phyloP scores from a whole-genome alignment of 2,888 invertebrate genomes.

The Drosophila falleni region DNA sequence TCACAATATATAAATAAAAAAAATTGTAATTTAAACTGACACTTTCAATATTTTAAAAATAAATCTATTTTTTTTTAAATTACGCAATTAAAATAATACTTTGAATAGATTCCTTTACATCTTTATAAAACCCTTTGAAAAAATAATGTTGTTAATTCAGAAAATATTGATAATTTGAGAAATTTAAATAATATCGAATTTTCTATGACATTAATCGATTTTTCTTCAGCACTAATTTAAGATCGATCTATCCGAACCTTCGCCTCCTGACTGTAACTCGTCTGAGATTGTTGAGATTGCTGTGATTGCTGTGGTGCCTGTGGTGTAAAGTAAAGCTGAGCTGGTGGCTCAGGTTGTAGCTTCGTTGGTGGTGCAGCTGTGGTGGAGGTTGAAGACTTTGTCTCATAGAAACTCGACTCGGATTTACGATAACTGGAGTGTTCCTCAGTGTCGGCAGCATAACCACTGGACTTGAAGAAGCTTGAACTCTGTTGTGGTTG shows the following conservation, averaged over 20 bases:
- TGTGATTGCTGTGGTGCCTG: conserved; percentile 34
- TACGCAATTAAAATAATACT: too few relatives aligned
- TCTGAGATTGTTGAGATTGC: conserved; percentile 10
- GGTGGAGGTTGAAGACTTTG: conserved; percentile 60
- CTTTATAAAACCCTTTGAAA: too few relatives aligned
- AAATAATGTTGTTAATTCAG: too few relatives aligned
- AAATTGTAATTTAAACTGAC: too few relatives aligned
- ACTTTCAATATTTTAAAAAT: too few relatives aligned
- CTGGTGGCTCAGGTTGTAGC: conserved; percentile 71
- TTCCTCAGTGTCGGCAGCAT: conserved; percentile 90
- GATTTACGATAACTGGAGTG: conserved; percentile 85
- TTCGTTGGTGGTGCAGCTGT: conserved; percentile 28
- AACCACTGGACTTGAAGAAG: conserved; percentile 86
- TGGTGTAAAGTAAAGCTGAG: conserved; percentile 66
- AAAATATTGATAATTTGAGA: too few relatives aligned
- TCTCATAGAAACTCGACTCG: conserved; percentile 82
- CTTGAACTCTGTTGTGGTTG: conserved; percentile 55
- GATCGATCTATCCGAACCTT: conserved; percentile 82
- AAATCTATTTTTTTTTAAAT: too few relatives aligned
- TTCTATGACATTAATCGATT: not conserved
- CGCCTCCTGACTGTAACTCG: conserved; percentile 78
- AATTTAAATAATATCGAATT: too few relatives aligned
- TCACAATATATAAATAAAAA: too few relatives aligned
- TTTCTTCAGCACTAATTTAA: conserved; percentile 10
- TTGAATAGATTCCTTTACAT: too few relatives aligned